Evolutionary conservation across 2,113 vertebrate genomes (phyloP), one percentile per base, ranked within the genome.

Genomic region (Pyxicephalus adspersus): DNA sequence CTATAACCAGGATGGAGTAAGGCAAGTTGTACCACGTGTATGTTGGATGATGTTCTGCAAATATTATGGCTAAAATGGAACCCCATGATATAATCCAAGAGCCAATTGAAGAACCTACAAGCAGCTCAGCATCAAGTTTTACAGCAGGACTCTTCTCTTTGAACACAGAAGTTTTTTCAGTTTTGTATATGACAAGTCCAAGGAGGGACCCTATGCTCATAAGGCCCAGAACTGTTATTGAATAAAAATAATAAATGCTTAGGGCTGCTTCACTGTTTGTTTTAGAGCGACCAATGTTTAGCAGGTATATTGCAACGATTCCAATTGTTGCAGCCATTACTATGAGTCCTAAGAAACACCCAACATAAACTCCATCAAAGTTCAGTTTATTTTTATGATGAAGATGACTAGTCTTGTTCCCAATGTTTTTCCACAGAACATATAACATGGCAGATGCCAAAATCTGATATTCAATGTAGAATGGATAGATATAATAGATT

Each of bases 1-100:
- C 28, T 22, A 95, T 85, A 16, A 91, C 83, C 0, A 95, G 86
- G n/a, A 94, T 38, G 0, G 92, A 91, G 84, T 92, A 93, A 17
- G 87, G 23, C 5, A 93, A 84, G 79, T 88, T 93, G 34, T 88
- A 91, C 94, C 94, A 95, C 55, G 88, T 90, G 57, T 90, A 89
- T 4, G 83, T 58, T 0, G 85, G 89, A 19, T 60, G 86, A 73
- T 66, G 89, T 4, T n/a, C 23, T 13, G 89, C 73, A 18, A 86
- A 86, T 0, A 87, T 25, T 28, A 90, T 88, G 0, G 93, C 90
- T 52, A 94, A 84, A 2, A 94, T 81, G 26, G 93, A 93, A 85
- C 93, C 94, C 94, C 94, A 95, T 25, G 92, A 93, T 83, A 93
- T 90, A n/a, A 94, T 87, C 93, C 94, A 95, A 45, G 94, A 91